phyloP scores from a whole-genome alignment of 2,888 invertebrate species.

The Onthophagus sagittarius region DNA sequence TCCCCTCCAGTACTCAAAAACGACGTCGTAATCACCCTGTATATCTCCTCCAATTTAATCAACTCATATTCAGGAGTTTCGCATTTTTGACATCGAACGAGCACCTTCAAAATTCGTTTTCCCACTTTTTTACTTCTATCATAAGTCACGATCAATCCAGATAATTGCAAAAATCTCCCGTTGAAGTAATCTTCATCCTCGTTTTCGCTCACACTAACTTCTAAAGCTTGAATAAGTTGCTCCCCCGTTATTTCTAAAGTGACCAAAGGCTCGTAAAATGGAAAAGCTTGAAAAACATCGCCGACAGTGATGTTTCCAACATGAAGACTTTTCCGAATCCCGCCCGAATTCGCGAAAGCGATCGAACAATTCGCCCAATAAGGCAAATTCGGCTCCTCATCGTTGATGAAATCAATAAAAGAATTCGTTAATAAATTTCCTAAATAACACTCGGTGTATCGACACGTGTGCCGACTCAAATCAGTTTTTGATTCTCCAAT shows the following conservation, averaged over 20 bases:
- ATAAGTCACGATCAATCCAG: slow-evolving; percentile 68
- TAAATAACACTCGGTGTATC: slow-evolving; percentile 15
- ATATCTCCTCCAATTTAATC: slow-evolving; percentile 54
- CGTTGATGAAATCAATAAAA: slow-evolving; percentile 9
- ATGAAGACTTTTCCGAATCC: slow-evolving; percentile 13
- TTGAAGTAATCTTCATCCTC: slow-evolving; percentile 40
- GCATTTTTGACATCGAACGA: slow-evolving; percentile 68
- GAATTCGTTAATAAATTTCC: slow-evolving; percentile 17
- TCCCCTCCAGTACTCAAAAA: slow-evolving; percentile 75
- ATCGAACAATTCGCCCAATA: slow-evolving; percentile 18
- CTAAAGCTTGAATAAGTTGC: slow-evolving; percentile 52
- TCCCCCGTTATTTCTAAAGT: slow-evolving; percentile 64
- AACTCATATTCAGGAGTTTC: slow-evolving; percentile 56
- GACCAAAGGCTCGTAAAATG: slow-evolving; percentile 74
- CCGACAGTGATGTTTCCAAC: not conserved
- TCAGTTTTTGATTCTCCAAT: slow-evolving; percentile 25
- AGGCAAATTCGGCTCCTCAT: not conserved
- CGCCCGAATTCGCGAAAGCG: slow-evolving; percentile 14
- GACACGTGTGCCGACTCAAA: slow-evolving; percentile 5
- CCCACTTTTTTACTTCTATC: slow-evolving; percentile 61
- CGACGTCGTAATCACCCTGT: slow-evolving; percentile 62
- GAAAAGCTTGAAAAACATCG: slow-evolving; percentile 63
- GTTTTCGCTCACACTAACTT: slow-evolving; percentile 41
- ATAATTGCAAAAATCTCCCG: slow-evolving; percentile 80
- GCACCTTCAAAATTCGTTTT: slow-evolving; percentile 60